phyloP scores from a whole-genome alignment of 2,888 invertebrate species.

The Crematogaster levior region DNA sequence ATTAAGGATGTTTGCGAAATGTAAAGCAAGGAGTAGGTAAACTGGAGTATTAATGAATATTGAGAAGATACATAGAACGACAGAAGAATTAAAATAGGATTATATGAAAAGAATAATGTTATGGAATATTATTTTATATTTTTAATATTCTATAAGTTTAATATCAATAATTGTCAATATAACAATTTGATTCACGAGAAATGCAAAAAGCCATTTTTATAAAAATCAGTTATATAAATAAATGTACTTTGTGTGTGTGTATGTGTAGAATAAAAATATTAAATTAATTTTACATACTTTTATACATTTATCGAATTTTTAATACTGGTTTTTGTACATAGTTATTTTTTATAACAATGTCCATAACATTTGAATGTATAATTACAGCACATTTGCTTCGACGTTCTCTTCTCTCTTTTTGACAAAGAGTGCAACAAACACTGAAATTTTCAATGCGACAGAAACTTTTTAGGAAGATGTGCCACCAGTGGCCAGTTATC shows the following conservation, averaged over 20 bases:
- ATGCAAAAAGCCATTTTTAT: background rate
- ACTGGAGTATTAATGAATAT: slow-evolving; percentile 23
- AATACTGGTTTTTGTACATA: background rate
- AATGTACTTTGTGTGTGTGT: background rate
- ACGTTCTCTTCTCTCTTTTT: background rate
- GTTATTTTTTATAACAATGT: background rate
- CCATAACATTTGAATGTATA: background rate
- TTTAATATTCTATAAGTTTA: background rate
- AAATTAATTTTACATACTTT: background rate
- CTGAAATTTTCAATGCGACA: slow-evolving; percentile 49
- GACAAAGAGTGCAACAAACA: slow-evolving; percentile 17
- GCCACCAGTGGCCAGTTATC: slow-evolving; percentile 61
- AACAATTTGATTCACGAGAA: background rate
- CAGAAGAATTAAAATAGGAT: slow-evolving; percentile 9
- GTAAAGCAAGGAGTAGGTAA: slow-evolving; percentile 1
- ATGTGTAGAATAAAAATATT: too few species aligned
- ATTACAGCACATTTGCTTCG: background rate
- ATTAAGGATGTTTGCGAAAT: slow-evolving; percentile 10
- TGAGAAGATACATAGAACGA: background rate
- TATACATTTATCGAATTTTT: background rate
- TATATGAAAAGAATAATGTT: background rate
- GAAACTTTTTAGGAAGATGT: slow-evolving; percentile 63
- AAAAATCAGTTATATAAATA: background rate
- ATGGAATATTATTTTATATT: background rate
- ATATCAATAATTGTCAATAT: background rate